Evolutionary conservation across 2,888 invertebrate species (phyloP).

Genomic region (Thumatha senex): DNA sequence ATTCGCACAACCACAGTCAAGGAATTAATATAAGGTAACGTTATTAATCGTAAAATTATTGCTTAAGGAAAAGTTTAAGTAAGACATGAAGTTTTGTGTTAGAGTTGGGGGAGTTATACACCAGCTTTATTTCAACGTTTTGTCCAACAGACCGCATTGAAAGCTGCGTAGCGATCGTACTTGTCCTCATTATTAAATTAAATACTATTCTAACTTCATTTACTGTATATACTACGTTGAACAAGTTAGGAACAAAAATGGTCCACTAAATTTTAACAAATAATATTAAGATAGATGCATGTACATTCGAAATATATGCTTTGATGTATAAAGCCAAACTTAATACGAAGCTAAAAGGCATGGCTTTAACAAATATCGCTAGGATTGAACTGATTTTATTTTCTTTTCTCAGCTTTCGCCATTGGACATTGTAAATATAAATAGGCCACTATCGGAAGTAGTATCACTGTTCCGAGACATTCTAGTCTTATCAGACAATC

Average conservation of each 20-base stretch:
- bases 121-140: slow-evolving; percentile 36
- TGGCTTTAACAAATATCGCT: slow-evolving; percentile 66
- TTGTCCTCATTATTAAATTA: slow-evolving; percentile 37
- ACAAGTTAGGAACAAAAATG: slow-evolving; percentile 76
- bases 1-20: slow-evolving; percentile 79
- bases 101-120: slow-evolving; percentile 33
- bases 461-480: slow-evolving; percentile 62
- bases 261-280: slow-evolving; percentile 77
- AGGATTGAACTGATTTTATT: slow-evolving; percentile 60
- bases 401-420: slow-evolving; percentile 53
- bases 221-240: slow-evolving; percentile 66
- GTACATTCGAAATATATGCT: slow-evolving; percentile 62
- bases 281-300: slow-evolving; percentile 67
- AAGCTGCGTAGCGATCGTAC: slow-evolving; percentile 22
- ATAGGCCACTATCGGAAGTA: slow-evolving; percentile 48
- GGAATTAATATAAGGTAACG: slow-evolving; percentile 74
- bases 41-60: slow-evolving; percentile 58
- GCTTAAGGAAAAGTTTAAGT: slow-evolving; percentile 48
- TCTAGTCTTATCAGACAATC: slow-evolving; percentile 64
- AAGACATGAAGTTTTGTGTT: slow-evolving; percentile 40
- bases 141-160: slow-evolving; percentile 32
- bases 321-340: slow-evolving; percentile 72
- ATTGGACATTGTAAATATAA: slow-evolving; percentile 75
- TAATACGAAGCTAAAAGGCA: slow-evolving; percentile 63
- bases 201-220: slow-evolving; percentile 45